These are phyloP conservation scores for Microchirus variegatus DNA, from an alignment of 2,797 vertebrate genomes.

Conservation along the genomic window DNA sequence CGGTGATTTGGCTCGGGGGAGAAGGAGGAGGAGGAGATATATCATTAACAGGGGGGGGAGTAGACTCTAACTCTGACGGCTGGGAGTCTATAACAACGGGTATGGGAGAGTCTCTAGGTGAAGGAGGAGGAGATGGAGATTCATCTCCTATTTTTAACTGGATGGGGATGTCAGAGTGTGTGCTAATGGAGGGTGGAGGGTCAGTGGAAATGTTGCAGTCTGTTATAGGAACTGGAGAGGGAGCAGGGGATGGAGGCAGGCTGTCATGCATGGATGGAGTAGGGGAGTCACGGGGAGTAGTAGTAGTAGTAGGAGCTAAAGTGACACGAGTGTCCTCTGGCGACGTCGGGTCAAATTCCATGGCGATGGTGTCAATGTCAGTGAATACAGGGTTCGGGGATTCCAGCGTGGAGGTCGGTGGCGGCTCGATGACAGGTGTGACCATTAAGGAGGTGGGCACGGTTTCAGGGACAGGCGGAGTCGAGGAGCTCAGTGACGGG, in stretches of 20 bases:
- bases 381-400: constrained; percentile 37
- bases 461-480: constrained; percentile 20
- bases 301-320: neutral
- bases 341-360: constrained; percentile 17
- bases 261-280: constrained; percentile 50
- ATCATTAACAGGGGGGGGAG: constrained; percentile 36
- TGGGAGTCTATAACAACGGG: constrained; percentile 32
- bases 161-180: constrained; percentile 38
- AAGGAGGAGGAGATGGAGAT: constrained; percentile 25
- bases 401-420: constrained; percentile 46
- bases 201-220: constrained; percentile 33
- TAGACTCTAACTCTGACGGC: constrained; percentile 36
- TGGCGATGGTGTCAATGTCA: constrained; percentile 27
- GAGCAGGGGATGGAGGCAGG: constrained; percentile 26
- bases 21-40: constrained; percentile 17
- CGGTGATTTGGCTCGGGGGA: neutral
- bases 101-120: constrained; percentile 38
- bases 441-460: constrained; percentile 45
- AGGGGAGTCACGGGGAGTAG: constrained; percentile 10
- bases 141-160: constrained; percentile 52
- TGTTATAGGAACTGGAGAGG: constrained; percentile 37
- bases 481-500: constrained; percentile 29
- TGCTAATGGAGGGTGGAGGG: constrained; percentile 18
- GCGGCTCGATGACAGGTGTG: constrained; percentile 55
- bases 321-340: constrained; percentile 11